Percentiles rank a stretch among this genome's conserved stretches.
These are phyloP conservation scores for Orthosia incerta DNA, from an alignment of 2,888 invertebrate species.

Conservation along the genomic window DNA sequence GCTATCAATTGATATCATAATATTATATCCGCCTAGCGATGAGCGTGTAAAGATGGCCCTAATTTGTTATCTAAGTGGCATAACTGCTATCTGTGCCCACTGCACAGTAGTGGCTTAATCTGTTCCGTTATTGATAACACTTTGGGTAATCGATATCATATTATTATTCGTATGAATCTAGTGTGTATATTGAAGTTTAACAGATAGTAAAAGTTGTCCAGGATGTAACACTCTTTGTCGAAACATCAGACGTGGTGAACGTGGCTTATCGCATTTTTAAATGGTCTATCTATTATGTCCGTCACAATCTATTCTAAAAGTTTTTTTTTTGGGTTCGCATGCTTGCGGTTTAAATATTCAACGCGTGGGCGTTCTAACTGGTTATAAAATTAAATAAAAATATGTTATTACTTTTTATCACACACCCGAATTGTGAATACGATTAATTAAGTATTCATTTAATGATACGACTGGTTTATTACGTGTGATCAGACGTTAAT, in stretches of 20 bases:
- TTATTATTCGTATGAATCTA: conserved; percentile 23
- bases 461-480: conserved; percentile 42
- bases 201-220: conserved; percentile 42
- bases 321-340: conserved; percentile 44
- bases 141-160: conserved; percentile 67
- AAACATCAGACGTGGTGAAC: conserved; percentile 18
- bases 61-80: conserved; percentile 68
- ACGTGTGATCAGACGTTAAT: conserved; percentile 42
- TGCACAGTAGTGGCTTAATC: conserved; percentile 69
- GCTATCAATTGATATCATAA: conserved; percentile 6
- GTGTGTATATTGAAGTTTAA: neutral
- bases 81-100: conserved; percentile 54
- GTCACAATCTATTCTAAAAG: conserved; percentile 38
- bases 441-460: conserved; percentile 63
- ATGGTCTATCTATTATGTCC: conserved; percentile 41
- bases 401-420: conserved; percentile 53
- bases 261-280: conserved; percentile 47
- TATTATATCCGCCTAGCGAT: neutral
- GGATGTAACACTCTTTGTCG: conserved; percentile 31
- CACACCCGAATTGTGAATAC: conserved; percentile 57
- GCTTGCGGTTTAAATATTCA: conserved; percentile 56
- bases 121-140: conserved; percentile 71
- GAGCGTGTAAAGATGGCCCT: conserved; percentile 58
- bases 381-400: conserved; percentile 56
- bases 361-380: conserved; percentile 52